Evolutionary conservation across 2,113 vertebrate species (phyloP).

Genomic region (Arvicanthis niloticus): DNA sequence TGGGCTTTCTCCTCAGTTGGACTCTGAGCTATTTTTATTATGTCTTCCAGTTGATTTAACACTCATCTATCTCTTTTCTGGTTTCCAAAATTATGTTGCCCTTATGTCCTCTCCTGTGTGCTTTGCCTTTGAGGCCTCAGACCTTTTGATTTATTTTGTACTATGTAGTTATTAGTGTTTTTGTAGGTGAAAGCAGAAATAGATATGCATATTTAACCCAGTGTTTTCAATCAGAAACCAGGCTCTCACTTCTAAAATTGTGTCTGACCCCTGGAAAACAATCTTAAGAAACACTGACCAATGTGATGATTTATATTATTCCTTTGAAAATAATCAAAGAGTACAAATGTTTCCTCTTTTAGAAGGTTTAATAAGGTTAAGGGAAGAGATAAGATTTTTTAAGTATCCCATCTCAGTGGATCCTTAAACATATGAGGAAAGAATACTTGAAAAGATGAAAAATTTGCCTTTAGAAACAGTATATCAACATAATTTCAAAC

Average conservation of each 20-base stretch:
- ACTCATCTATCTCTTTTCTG: neutral
- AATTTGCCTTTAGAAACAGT: constrained; percentile 38
- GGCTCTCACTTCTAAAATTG: neutral
- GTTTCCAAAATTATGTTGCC: constrained; percentile 33
- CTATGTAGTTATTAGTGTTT: constrained; percentile 36
- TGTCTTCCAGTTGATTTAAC: constrained; percentile 28
- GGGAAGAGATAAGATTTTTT: neutral
- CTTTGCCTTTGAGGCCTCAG: constrained; percentile 35
- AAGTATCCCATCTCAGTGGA: neutral
- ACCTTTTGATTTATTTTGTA: constrained; percentile 6
- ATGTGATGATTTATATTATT: neutral
- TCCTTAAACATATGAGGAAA: constrained; percentile 6
- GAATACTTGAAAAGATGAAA: neutral
- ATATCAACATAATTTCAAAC: constrained; percentile 63
- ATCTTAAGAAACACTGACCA: neutral
- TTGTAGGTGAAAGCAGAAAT: constrained; percentile 12
- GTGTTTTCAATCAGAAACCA: neutral
- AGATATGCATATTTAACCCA: constrained; percentile 16
- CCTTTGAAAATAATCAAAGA: neutral
- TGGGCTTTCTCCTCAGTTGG: neutral
- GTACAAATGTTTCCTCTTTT: constrained; percentile 32
- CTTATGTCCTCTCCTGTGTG: neutral
- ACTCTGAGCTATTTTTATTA: constrained; percentile 39
- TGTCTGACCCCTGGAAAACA: neutral
- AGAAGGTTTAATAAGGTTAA: neutral